Conservation (phyloP, 2,797 vertebrate genomes). For the Simalia tracyae region DNA sequence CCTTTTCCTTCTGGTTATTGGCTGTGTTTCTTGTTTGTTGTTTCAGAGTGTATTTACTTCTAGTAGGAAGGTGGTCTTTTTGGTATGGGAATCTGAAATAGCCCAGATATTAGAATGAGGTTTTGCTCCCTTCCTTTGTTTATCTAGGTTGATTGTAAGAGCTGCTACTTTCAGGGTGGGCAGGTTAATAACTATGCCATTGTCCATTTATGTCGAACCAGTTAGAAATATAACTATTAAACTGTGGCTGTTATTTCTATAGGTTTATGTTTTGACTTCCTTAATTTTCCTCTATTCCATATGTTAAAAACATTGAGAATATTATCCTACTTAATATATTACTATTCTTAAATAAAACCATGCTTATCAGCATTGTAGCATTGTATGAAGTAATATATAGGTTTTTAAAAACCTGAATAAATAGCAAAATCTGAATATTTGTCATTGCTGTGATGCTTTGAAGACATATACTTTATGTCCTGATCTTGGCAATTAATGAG, state of each 20-base stretch:
- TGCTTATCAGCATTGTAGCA: background rate
- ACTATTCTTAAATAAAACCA: constrained; percentile 29
- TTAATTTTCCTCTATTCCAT: background rate
- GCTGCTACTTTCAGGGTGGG: background rate
- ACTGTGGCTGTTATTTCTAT: background rate
- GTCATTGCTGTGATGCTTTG: background rate
- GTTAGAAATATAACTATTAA: background rate
- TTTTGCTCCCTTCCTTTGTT: background rate
- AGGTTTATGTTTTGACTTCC: background rate
- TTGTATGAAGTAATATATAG: background rate
- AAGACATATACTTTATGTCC: background rate
- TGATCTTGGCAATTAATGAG: background rate
- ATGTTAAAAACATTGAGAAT: background rate
- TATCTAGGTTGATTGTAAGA: background rate
- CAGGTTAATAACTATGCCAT: background rate
- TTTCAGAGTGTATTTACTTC: background rate
- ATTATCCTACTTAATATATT: constrained; percentile 1
- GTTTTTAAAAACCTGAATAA: background rate
- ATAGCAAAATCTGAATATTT: background rate
- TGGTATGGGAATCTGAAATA: background rate
- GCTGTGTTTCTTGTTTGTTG: background rate
- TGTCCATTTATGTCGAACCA: background rate
- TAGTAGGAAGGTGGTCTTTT: background rate
- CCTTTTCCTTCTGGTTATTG: background rate
- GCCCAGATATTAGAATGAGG: background rate